Conservation (phyloP, 2,888 invertebrate genomes). For the Zhuqinia jingwanae region DNA sequence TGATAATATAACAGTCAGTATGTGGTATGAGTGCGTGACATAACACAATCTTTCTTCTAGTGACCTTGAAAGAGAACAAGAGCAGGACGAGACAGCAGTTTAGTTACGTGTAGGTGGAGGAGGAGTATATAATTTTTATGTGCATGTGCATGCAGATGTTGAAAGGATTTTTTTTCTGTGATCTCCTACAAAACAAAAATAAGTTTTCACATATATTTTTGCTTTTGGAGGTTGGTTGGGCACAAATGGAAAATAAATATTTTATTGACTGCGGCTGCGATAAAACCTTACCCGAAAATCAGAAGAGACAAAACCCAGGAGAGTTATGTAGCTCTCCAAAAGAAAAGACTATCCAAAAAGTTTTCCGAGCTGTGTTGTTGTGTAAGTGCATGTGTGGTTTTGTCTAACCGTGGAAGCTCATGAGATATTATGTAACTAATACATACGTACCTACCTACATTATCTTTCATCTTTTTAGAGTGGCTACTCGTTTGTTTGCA, state of each 20-base stretch:
- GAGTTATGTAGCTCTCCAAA: not conserved
- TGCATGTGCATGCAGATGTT: not conserved
- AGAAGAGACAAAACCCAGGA: not conserved
- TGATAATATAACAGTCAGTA: not conserved
- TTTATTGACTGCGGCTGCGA: no score
- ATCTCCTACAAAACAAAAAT: not conserved
- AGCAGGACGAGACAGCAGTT: not conserved
- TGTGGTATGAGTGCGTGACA: not conserved
- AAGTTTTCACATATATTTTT: not conserved
- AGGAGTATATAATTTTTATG: no score
- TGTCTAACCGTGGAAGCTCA: no score
- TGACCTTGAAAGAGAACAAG: slow-evolving; percentile 41
- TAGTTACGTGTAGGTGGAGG: not conserved
- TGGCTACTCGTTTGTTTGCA: no score
- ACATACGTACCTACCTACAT: no score
- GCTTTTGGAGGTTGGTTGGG: not conserved
- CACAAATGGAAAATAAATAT: no score
- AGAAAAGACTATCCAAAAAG: not conserved
- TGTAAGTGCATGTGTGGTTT: no score
- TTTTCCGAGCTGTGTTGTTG: no score
- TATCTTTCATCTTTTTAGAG: no score
- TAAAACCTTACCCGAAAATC: not conserved
- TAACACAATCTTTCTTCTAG: slow-evolving; percentile 1
- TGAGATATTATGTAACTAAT: no score
- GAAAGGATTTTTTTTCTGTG: not conserved